These are phyloP conservation scores for Lacanobia wlatinum DNA, from an alignment of 2,888 invertebrate species.

Conservation along the genomic window DNA sequence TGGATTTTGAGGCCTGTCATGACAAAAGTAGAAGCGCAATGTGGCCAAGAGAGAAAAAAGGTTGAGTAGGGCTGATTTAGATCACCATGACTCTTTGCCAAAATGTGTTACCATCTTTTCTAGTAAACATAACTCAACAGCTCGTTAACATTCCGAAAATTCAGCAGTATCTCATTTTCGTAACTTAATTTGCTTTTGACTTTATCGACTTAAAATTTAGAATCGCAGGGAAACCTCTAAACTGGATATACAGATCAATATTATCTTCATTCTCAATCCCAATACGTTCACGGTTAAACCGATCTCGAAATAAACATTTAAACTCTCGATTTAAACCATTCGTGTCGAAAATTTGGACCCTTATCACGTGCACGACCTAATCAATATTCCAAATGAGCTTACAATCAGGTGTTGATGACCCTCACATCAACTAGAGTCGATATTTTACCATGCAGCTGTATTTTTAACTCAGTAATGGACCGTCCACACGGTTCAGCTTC, in stretches of 20 bases:
- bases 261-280: neutral
- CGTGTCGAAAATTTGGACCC: conserved; percentile 25
- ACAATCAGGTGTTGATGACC: conserved; percentile 48
- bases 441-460: conserved; percentile 2
- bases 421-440: conserved; percentile 3
- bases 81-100: neutral
- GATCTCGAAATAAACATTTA: conserved; percentile 4
- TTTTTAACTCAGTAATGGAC: neutral
- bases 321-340: conserved; percentile 7
- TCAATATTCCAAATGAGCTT: conserved; percentile 47
- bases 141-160: neutral
- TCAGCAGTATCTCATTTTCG: neutral
- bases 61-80: too few relatives aligned
- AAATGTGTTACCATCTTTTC: neutral
- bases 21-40: too few relatives aligned
- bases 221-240: neutral
- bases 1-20: too few relatives aligned
- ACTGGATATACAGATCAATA: neutral
- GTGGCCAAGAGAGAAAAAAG: too few relatives aligned
- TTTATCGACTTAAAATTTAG: neutral
- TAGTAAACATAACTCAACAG: neutral
- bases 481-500: too few relatives aligned
- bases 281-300: neutral
- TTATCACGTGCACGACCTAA: conserved; percentile 39
- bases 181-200: neutral